phyloP scores from a whole-genome alignment of 2,888 invertebrate species.

The Ormyrus thymus region DNA sequence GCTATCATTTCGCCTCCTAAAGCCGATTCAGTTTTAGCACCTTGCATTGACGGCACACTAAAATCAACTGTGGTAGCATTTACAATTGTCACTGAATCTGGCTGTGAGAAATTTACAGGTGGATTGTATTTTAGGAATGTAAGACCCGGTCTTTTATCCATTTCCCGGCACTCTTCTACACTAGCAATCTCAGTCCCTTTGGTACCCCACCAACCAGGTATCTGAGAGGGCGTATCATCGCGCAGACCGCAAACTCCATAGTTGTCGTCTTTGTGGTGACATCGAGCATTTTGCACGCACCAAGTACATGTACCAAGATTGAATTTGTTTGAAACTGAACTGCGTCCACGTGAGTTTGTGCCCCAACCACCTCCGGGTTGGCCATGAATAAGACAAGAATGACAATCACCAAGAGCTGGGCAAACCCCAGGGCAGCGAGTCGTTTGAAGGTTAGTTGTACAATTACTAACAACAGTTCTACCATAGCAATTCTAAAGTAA shows the following conservation, averaged over 20 bases:
- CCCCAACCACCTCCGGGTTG: constrained; percentile 77
- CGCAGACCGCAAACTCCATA: constrained; percentile 87
- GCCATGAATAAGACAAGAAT: constrained; percentile 91
- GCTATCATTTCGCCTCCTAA: constrained; percentile 86
- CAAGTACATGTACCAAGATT: constrained; percentile 90
- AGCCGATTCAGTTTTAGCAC: constrained; percentile 82
- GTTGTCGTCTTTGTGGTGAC: constrained; percentile 90
- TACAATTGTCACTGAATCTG: constrained; percentile 90
- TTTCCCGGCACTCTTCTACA: constrained; percentile 86
- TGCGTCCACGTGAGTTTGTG: constrained; percentile 70
- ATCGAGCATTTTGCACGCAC: constrained; percentile 95
- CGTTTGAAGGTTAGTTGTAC: constrained; percentile 92
- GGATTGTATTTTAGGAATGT: constrained; percentile 92
- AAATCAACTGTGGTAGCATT: constrained; percentile 90
- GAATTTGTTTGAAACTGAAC: constrained; percentile 85
- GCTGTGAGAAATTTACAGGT: constrained; percentile 91
- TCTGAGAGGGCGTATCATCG: constrained; percentile 88
- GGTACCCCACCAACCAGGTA: constrained; percentile 93
- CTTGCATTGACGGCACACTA: constrained; percentile 82
- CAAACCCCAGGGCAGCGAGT: constrained; percentile 93
- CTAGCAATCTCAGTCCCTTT: constrained; percentile 85
- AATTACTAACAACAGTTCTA: constrained; percentile 90
- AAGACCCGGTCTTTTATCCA: constrained; percentile 89
- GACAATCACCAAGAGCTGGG: constrained; percentile 91
- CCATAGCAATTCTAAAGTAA: constrained; percentile 82